Evolutionary conservation across 1,140 invertebrate genomes (phyloP).

Genomic region (Drosophila guanche): DNA sequence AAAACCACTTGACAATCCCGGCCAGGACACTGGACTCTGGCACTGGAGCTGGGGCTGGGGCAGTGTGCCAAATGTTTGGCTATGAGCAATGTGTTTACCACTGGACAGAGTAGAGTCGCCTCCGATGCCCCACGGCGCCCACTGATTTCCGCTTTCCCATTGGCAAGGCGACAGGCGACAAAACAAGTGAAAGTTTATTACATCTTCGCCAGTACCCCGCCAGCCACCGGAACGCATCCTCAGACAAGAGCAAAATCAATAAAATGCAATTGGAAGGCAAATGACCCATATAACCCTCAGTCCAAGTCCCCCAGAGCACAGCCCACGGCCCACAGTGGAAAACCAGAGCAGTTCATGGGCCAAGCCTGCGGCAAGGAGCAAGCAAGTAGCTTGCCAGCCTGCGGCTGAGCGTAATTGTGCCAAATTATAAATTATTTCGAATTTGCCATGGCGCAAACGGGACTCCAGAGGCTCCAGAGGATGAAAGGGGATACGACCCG

Average conservation of each 20-base stretch:
- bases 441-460: conserved; percentile 69
- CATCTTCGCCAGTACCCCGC: conserved; percentile 24
- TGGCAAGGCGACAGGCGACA: conserved; percentile 49
- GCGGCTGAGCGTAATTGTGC: conserved; percentile 72
- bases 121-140: conserved; percentile 8
- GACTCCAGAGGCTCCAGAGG: conserved; percentile 19
- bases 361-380: conserved; percentile 26
- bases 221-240: conserved; percentile 2
- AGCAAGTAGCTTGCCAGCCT: conserved; percentile 40
- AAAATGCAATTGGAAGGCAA: conserved; percentile 72
- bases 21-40: conserved; percentile 12
- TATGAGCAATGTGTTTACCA: conserved; percentile 71
- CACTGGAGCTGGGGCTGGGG: conserved; percentile 2
- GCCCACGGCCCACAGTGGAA: neutral
- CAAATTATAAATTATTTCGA: conserved; percentile 80
- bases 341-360: conserved; percentile 41
- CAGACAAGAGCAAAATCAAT: conserved; percentile 60
- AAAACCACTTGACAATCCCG: conserved; percentile 70
- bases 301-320: neutral
- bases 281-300: conserved; percentile 68
- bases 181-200: conserved; percentile 79
- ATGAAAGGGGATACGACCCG: conserved; percentile 4
- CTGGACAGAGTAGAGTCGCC: conserved; percentile 21
- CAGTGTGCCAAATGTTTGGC: conserved; percentile 59
- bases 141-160: conserved; percentile 19